Evolutionary conservation across 2,113 vertebrate genomes (phyloP).

Genomic region (Coracopsis vasa): DNA sequence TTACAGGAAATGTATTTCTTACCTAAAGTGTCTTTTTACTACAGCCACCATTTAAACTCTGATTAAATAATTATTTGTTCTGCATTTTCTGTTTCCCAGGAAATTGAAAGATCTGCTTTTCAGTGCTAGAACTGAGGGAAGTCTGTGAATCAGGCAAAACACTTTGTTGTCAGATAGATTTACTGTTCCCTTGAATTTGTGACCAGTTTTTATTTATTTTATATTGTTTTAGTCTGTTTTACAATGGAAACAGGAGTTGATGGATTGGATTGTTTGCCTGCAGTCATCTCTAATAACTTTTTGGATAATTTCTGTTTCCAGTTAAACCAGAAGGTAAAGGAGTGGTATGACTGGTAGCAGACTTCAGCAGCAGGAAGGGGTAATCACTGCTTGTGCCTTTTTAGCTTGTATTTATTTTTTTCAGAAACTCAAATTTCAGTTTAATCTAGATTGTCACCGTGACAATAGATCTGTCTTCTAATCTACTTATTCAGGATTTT

Average conservation of each 20-base stretch:
- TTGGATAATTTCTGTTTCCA: not conserved
- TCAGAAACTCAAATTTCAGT: not conserved
- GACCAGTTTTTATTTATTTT: not conserved
- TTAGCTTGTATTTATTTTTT: not conserved
- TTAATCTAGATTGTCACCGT: not conserved
- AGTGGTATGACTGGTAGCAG: not conserved
- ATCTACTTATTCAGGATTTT: not conserved
- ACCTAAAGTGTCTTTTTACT: not conserved
- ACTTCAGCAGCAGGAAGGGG: not conserved
- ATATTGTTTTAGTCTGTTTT: not conserved
- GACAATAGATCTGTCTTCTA: not conserved
- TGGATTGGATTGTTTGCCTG: not conserved
- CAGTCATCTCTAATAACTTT: not conserved
- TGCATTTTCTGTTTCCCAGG: not conserved
- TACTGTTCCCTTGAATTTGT: not conserved
- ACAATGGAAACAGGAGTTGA: not conserved
- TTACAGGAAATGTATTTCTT: not conserved
- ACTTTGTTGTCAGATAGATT: not conserved
- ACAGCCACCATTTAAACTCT: not conserved
- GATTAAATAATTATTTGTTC: not conserved
- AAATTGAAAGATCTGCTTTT: not conserved
- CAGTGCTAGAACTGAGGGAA: not conserved
- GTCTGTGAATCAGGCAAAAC: not conserved
- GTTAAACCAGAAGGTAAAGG: not conserved
- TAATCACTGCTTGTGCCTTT: not conserved